These are phyloP conservation scores for Pseudobourletiella spinata DNA, from an alignment of 1,140 invertebrate species.

Conservation along the genomic window DNA sequence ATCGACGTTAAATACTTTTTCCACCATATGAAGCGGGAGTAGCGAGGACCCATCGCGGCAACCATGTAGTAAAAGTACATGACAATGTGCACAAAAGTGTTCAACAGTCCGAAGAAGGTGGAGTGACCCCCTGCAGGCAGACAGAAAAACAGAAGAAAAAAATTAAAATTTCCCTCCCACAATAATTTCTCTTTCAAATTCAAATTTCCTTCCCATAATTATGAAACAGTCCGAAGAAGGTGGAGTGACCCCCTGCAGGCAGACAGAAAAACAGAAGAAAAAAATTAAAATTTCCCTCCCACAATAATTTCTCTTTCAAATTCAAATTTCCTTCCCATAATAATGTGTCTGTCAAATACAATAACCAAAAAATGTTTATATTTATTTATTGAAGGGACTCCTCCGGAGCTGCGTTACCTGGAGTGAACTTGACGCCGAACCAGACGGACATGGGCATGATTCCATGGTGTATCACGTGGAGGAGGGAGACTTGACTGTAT, in stretches of 20 bases:
- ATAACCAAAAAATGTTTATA: too few species aligned
- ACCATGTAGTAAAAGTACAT: slow-evolving; percentile 92
- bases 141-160: neutral
- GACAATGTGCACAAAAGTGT: slow-evolving; percentile 88
- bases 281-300: too few species aligned
- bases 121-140: slow-evolving; percentile 64
- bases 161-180: too few species aligned
- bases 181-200: too few species aligned
- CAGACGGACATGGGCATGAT: slow-evolving; percentile 92
- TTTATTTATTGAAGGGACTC: too few species aligned
- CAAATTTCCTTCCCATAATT: too few species aligned
- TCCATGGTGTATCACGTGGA: slow-evolving; percentile 92
- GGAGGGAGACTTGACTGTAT: slow-evolving; percentile 79
- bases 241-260: slow-evolving; percentile 66
- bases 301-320: too few species aligned
- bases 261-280: neutral
- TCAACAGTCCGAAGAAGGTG: slow-evolving; percentile 78
- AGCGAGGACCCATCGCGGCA: slow-evolving; percentile 72
- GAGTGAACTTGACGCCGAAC: slow-evolving; percentile 94
- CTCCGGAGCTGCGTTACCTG: slow-evolving; percentile 48
- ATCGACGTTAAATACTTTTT: slow-evolving; percentile 80
- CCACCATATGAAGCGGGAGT: slow-evolving; percentile 83
- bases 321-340: too few species aligned
- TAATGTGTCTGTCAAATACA: too few species aligned
- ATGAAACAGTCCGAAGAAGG: slow-evolving; percentile 74